phyloP scores from a whole-genome alignment of 2,888 invertebrate genomes.

The Cryptops parisi region DNA sequence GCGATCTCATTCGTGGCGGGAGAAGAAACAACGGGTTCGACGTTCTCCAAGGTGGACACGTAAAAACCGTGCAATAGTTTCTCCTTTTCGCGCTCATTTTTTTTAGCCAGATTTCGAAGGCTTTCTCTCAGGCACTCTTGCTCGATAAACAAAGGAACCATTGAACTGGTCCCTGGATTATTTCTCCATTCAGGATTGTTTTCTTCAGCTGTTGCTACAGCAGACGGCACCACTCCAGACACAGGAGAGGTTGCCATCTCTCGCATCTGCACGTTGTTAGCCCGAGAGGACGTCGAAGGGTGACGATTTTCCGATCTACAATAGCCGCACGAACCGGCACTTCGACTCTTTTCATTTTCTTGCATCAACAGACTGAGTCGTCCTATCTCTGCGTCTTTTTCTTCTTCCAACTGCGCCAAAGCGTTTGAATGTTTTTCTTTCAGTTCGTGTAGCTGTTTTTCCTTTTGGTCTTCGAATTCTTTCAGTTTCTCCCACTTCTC shows the following conservation, averaged over 20 bases:
- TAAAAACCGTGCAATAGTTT: background rate
- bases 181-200: too few relatives aligned
- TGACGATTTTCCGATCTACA: background rate
- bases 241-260: background rate
- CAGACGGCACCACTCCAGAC: background rate
- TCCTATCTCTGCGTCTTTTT: background rate
- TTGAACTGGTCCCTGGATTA: too few relatives aligned
- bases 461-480: slow-evolving; percentile 2
- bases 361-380: background rate
- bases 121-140: background rate
- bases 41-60: background rate
- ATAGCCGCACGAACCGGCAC: background rate
- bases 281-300: background rate
- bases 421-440: too few relatives aligned
- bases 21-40: background rate
- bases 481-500: slow-evolving; percentile 3
- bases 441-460: slow-evolving; percentile 3
- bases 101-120: background rate
- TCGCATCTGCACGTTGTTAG: background rate
- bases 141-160: background rate
- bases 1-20: background rate
- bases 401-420: background rate
- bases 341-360: background rate
- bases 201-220: too few relatives aligned
- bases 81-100: background rate